Conservation (phyloP, 2,888 invertebrate species). For the Magallana nippona region DNA sequence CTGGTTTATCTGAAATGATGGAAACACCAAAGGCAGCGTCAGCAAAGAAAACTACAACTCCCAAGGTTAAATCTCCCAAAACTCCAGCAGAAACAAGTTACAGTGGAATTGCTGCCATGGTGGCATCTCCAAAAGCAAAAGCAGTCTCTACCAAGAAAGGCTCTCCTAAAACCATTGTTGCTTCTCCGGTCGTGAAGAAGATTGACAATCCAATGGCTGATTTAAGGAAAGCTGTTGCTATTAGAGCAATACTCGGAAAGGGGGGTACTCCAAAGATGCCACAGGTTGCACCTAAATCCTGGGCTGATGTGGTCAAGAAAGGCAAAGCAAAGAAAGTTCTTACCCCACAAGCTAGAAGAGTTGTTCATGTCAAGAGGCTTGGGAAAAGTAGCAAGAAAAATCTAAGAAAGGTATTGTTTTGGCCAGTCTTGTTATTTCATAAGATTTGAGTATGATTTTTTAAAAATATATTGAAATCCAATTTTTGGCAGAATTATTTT, state of each 20-base stretch:
- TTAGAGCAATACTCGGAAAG: constrained; percentile 75
- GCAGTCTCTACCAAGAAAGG: constrained; percentile 34
- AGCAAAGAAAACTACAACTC: constrained; percentile 46
- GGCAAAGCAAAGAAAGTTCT: constrained; percentile 53
- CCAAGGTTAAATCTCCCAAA: constrained; percentile 37
- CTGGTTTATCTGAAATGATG: constrained; percentile 54
- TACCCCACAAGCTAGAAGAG: constrained; percentile 50
- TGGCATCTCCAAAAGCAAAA: constrained; percentile 7
- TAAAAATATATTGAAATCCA: no score
- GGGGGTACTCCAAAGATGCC: constrained; percentile 71
- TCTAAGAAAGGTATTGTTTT: not conserved
- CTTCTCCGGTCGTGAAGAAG: constrained; percentile 22
- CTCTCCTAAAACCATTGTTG: constrained; percentile 39
- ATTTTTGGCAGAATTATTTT: no score
- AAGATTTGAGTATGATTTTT: no score
- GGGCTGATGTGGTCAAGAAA: constrained; percentile 74
- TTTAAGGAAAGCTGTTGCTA: constrained; percentile 66
- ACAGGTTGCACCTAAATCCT: constrained; percentile 53
- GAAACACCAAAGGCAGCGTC: constrained; percentile 50
- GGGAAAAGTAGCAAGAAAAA: constrained; percentile 31
- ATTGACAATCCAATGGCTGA: constrained; percentile 58
- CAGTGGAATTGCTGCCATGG: constrained; percentile 40
- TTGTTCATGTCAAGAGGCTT: constrained; percentile 50
- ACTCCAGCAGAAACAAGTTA: constrained; percentile 52
- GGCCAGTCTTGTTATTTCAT: no score